Evolutionary conservation across 2,888 invertebrate genomes (phyloP).

Genomic region (Sthenelais limicola): DNA sequence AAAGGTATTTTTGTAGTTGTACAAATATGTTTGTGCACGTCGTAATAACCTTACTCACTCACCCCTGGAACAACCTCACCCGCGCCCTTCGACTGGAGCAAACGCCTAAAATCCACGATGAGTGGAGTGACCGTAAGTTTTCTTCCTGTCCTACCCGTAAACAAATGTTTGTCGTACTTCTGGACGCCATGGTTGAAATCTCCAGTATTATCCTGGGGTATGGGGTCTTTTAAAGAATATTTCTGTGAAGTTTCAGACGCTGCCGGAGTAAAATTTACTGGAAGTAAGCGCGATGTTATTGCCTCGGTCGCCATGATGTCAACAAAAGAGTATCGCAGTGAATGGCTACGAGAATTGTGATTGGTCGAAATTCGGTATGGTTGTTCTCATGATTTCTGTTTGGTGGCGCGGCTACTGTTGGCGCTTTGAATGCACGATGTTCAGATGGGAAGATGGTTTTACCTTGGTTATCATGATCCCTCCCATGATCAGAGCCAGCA

Average conservation of each 20-base stretch:
- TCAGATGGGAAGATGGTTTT: too few species aligned
- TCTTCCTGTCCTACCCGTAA: conserved; percentile 4
- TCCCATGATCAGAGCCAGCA: too few species aligned
- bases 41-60: too few species aligned
- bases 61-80: conserved; percentile 39
- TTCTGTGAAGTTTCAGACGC: too few species aligned
- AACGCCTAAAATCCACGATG: conserved; percentile 32
- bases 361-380: conserved; percentile 14
- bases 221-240: too few species aligned
- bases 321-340: conserved; percentile 38
- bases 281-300: conserved; percentile 20
- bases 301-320: conserved; percentile 41
- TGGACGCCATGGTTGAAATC: neutral
- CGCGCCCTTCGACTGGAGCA: conserved; percentile 11
- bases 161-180: neutral
- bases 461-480: too few species aligned
- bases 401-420: too few species aligned
- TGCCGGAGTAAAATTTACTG: conserved; percentile 18
- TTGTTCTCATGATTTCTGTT: too few species aligned
- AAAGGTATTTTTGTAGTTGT: too few species aligned
- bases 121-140: conserved; percentile 28
- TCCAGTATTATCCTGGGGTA: neutral
- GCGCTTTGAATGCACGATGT: too few species aligned
- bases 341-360: neutral
- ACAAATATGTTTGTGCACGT: too few species aligned